Conservation (phyloP, 1,140 invertebrate genomes). For the Brachionus manjavacas region DNA sequence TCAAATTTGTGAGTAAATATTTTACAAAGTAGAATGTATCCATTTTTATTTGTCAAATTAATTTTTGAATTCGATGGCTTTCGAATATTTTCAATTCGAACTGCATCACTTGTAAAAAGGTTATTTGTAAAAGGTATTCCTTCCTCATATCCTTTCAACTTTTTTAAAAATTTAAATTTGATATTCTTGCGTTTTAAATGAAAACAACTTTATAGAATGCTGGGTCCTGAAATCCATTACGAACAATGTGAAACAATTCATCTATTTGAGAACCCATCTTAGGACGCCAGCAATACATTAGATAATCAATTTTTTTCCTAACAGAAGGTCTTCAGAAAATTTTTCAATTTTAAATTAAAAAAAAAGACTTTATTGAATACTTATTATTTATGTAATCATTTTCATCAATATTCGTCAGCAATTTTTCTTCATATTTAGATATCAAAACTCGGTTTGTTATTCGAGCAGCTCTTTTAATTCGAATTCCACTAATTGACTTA, state of each 20-base stretch:
- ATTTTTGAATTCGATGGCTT: slow-evolving; percentile 40
- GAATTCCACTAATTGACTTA: slow-evolving; percentile 51
- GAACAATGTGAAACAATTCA: slow-evolving; percentile 3
- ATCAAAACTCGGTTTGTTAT: slow-evolving; percentile 54
- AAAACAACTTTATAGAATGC: slow-evolving; percentile 49
- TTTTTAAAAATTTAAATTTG: background rate
- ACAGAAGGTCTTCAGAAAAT: slow-evolving; percentile 7
- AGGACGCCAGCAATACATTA: slow-evolving; percentile 12
- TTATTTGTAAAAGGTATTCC: slow-evolving; percentile 56
- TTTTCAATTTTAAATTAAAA: background rate
- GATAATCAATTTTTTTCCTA: slow-evolving; percentile 34
- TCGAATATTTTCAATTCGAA: slow-evolving; percentile 48
- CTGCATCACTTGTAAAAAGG: slow-evolving; percentile 51
- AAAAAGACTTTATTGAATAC: background rate
- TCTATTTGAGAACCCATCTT: slow-evolving; percentile 4
- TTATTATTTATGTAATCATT: slow-evolving; percentile 44
- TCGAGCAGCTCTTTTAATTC: slow-evolving; percentile 51
- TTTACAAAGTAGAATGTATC: slow-evolving; percentile 23
- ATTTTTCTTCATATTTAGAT: slow-evolving; percentile 52
- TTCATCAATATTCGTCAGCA: slow-evolving; percentile 46
- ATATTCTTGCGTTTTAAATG: background rate
- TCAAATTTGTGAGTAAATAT: slow-evolving; percentile 2
- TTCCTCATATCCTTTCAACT: slow-evolving; percentile 52
- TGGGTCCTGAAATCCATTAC: slow-evolving; percentile 52
- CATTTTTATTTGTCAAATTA: slow-evolving; percentile 12